These are phyloP conservation scores for Limnephilus marmoratus DNA, from an alignment of 2,888 invertebrate species.

Conservation along the genomic window DNA sequence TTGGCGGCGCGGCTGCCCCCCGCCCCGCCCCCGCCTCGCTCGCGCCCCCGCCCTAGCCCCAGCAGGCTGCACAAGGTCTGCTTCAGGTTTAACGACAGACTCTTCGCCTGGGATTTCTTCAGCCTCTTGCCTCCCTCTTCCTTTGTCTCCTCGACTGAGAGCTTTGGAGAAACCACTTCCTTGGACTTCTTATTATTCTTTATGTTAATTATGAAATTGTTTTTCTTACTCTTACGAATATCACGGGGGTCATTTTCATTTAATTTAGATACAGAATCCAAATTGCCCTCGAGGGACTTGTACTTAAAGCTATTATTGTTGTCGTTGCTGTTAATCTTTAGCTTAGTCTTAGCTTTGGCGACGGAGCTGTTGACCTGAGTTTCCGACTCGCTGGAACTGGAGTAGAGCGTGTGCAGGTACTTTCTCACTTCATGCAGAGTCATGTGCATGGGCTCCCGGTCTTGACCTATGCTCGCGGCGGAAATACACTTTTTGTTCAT, in stretches of 20 bases:
- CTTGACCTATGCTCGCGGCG: conserved; percentile 71
- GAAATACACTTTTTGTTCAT: conserved; percentile 77
- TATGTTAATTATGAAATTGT: conserved; percentile 78
- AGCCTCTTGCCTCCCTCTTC: conserved; percentile 73
- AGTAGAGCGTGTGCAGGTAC: conserved; percentile 89
- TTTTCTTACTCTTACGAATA: conserved; percentile 75
- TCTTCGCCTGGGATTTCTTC: conserved; percentile 81
- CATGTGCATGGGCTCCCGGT: conserved; percentile 86
- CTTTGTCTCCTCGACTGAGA: conserved; percentile 67
- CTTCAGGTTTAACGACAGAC: conserved; percentile 87
- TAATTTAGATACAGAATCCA: conserved; percentile 74
- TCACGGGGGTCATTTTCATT: conserved; percentile 73
- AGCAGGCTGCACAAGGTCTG: conserved; percentile 92
- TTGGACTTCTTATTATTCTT: conserved; percentile 77
- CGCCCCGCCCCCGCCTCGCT: conserved; percentile 62
- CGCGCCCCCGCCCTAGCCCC: conserved; percentile 75
- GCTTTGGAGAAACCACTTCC: conserved; percentile 60
- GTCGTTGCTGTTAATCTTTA: conserved; percentile 68
- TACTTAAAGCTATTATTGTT: conserved; percentile 72
- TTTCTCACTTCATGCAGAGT: conserved; percentile 90
- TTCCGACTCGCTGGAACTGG: conserved; percentile 84
- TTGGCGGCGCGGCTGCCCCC: background rate
- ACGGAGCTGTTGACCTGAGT: conserved; percentile 68
- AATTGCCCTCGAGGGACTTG: conserved; percentile 68
- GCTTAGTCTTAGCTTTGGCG: conserved; percentile 59